Evolutionary conservation across 2,113 vertebrate species (phyloP), one percentile per base, ranked within the genome.

Genomic region (Amia ocellicauda): DNA sequence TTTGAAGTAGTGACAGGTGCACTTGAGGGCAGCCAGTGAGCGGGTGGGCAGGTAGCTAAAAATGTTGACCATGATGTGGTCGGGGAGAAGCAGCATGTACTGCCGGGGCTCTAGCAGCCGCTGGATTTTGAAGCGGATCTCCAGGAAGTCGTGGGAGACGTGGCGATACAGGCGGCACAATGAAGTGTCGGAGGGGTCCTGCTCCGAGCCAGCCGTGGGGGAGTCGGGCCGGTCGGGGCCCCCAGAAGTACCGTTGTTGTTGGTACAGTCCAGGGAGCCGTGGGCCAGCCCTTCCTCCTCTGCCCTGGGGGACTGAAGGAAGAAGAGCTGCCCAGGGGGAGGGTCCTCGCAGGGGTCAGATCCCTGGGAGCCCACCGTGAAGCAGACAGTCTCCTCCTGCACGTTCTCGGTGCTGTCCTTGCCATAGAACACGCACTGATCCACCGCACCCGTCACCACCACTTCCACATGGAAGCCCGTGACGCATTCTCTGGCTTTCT

Each of bases 81-180:
- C 95, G 0, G 96, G 96, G n/a, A 99, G 85, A 45, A 91, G 87
- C 16, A 98, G 83, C 91, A 99, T 93, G 78, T 98, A 98, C 81
- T 95, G 95, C 0, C 95, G 87, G 0, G 96, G 96, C 64, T 98
- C 95, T 29, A 99, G 88, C 58, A 99, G 83, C 0, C 94, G 88
- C 74, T 98, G 95, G 72, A 98, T 97, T 79, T 98, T 93, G 74
- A 98, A 99, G 0, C 96, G 92, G 77, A 98, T 99, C 75, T 99
- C 96, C 70, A 98, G 71, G 66, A 99, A 99, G 52, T 98, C 94
- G 0, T 98, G 96, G 0, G 96, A 98, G 24, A 98, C 95, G 0
- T 97, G 94, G 1, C 94, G 93, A 80, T 98, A 98, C 14, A 98
- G 78, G 7, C 96, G 93, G 67, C 95, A 98, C 8, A 98, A 79